Conservation (phyloP, 2,113 vertebrate species). For the Speoplatyrhinus poulsoni region DNA sequence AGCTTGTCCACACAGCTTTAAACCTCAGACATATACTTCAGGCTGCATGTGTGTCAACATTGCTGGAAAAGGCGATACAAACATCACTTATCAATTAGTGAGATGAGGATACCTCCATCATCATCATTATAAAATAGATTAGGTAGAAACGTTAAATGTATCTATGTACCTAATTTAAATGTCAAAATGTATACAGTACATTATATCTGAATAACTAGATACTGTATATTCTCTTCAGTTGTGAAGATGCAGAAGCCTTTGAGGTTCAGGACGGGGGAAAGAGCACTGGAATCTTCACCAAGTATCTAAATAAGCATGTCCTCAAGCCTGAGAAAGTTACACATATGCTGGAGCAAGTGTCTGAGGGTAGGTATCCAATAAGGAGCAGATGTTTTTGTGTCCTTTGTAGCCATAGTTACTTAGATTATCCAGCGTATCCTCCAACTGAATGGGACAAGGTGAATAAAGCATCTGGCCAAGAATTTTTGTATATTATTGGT, state of each 20-base stretch:
- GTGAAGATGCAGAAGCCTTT: slow-evolving; percentile 86
- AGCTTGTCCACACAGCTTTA: too few species aligned
- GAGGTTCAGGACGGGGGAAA: slow-evolving; percentile 85
- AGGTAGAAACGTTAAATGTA: too few species aligned
- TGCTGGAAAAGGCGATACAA: too few species aligned
- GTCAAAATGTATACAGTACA: too few species aligned
- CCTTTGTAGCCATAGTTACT: background rate
- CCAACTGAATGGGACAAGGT: background rate
- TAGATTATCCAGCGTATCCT: background rate
- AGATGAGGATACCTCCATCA: background rate
- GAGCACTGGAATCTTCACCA: slow-evolving; percentile 88
- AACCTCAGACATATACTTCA: too few species aligned
- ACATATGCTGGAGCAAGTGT: slow-evolving; percentile 83
- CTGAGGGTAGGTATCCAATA: slow-evolving; percentile 77
- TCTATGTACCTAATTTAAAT: too few species aligned
- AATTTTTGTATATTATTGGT: background rate
- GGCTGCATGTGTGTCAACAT: too few species aligned
- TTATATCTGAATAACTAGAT: background rate
- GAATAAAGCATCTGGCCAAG: background rate
- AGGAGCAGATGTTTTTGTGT: background rate
- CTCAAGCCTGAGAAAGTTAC: slow-evolving; percentile 82
- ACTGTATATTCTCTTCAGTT: slow-evolving; percentile 58
- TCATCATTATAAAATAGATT: background rate
- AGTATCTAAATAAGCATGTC: slow-evolving; percentile 87
- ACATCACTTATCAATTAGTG: too few species aligned